phyloP scores from a whole-genome alignment of 2,888 invertebrate genomes.

The Cerastis leucographa region DNA sequence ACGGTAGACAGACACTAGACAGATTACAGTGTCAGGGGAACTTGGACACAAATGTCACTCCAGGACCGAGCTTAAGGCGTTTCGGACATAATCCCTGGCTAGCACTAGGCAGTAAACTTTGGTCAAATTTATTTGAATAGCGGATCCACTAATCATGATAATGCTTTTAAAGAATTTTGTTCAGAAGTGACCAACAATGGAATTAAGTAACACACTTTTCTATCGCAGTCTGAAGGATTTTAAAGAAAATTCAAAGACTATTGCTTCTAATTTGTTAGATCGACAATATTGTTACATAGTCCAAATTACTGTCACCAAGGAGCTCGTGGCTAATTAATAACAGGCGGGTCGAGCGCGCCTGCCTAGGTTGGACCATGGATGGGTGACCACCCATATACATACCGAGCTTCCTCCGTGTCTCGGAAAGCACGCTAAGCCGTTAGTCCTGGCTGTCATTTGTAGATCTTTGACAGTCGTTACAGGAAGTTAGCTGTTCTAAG shows the following conservation, averaged over 20 bases:
- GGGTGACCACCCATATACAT: no score
- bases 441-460: no score
- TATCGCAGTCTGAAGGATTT: neutral
- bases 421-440: no score
- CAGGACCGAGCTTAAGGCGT: slow-evolving; percentile 60
- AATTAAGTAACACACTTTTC: neutral
- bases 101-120: slow-evolving; percentile 30
- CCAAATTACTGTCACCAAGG: neutral
- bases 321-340: neutral
- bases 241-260: neutral
- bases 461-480: no score
- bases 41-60: slow-evolving; percentile 55
- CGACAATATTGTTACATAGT: neutral
- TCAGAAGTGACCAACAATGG: neutral
- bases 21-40: slow-evolving; percentile 65
- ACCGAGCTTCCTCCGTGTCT: no score
- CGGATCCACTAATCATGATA: slow-evolving; percentile 15
- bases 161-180: neutral
- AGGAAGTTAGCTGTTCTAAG: neutral
- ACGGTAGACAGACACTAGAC: slow-evolving; percentile 52
- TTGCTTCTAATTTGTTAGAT: neutral
- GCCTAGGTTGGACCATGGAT: no score
- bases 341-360: no score
- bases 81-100: slow-evolving; percentile 56
- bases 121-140: slow-evolving; percentile 47